Evolutionary conservation across 2,113 vertebrate genomes (phyloP), one percentile per base, ranked within the genome.

Genomic region (Lepus americanus): DNA sequence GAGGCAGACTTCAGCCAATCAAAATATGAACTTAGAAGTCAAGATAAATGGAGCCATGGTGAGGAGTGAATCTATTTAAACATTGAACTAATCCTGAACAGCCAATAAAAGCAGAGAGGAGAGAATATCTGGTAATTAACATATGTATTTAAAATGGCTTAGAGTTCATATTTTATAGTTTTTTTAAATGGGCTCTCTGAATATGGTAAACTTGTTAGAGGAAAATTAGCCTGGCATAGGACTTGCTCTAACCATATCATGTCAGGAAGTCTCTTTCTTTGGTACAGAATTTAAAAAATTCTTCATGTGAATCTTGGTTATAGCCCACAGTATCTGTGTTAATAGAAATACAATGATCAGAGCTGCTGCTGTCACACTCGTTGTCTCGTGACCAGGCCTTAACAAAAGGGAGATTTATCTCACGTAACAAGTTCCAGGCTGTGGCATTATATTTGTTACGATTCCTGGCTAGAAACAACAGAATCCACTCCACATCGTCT

Each of bases 1-100:
- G 86, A 94, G 70, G 7, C 19, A 78, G 73, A 66, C 33, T 88
- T 94, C 3, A 66, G 74, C 92, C 96, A 97, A 97, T 8, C 72
- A 95, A 94, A 97, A 95, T 89, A 92, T 19, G 78, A 87, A 82
- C 87, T 94, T 96, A 66, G 53, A 94, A 94, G 82, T 92, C 76
- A 90, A 94, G 88, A 90, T 82, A 94, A 92, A 92, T 80, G 36
- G 53, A 85, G 23, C 76, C 12, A 2, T 91, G 36, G 78, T 67
- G 59, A 97, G 74, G 61, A 94, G 86, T 59, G 69, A 97, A 78
- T 96, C 82, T 49, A 27, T 94, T 85, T 95, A 95, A 95, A 95
- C 70, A 19, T 92, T 85, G 72, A 85, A 74, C 29, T 49, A 94
- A 90, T 44, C 74, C 49, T 78, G 36, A 92, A 80, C 70, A 89